Conservation (phyloP, 2,888 invertebrate genomes). For the Tiphia femorata region DNA sequence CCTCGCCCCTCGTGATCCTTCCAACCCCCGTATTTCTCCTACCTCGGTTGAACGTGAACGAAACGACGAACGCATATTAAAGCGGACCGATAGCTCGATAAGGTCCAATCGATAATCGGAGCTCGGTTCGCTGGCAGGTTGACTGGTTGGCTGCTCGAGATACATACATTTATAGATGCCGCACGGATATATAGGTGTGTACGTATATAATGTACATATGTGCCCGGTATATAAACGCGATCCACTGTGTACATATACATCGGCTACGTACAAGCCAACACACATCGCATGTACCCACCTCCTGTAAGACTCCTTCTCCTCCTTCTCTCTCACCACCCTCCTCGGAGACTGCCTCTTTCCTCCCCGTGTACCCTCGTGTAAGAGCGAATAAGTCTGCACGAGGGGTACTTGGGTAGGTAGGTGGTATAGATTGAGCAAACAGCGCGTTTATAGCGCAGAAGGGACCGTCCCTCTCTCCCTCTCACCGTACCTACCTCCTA, state of each 20-base stretch:
- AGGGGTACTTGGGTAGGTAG: conserved; percentile 25
- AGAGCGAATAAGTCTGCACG: conserved; percentile 30
- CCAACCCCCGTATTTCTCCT: conserved; percentile 2
- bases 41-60: conserved; percentile 12
- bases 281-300: too few species aligned
- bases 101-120: conserved; percentile 39
- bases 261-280: too few species aligned
- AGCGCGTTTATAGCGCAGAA: conserved; percentile 42
- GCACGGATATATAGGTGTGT: neutral
- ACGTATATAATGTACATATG: neutral
- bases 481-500: too few species aligned
- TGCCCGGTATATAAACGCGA: too few species aligned
- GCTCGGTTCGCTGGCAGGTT: conserved; percentile 29
- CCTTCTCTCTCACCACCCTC: conserved; percentile 9
- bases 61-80: conserved; percentile 32
- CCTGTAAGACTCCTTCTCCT: neutral
- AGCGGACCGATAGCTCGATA: conserved; percentile 39
- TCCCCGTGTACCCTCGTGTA: conserved; percentile 8
- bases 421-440: conserved; percentile 49
- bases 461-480: too few species aligned
- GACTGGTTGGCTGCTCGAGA: conserved; percentile 23
- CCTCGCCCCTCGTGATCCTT: neutral
- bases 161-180: conserved; percentile 9
- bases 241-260: too few species aligned
- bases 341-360: too few species aligned